Conservation (phyloP, 2,888 invertebrate genomes). For the Drosophila histrio region DNA sequence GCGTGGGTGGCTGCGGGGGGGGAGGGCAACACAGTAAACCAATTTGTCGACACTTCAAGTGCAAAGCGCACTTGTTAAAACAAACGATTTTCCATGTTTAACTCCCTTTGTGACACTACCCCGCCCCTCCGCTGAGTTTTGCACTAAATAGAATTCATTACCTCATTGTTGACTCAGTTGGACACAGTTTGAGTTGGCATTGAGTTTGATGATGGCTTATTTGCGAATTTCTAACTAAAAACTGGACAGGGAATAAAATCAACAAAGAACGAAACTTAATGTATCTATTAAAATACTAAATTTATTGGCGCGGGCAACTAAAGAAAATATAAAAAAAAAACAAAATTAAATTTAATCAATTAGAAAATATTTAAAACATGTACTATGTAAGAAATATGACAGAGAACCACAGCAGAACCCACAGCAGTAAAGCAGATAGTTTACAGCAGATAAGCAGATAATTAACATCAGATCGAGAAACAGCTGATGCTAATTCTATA, state of each 20-base stretch:
- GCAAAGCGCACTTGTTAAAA: conserved; percentile 67
- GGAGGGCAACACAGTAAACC: conserved; percentile 15
- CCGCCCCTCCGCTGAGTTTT: conserved; percentile 13
- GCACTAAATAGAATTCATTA: conserved; percentile 48
- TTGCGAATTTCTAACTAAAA: conserved; percentile 38
- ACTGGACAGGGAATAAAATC: conserved; percentile 1
- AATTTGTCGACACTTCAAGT: conserved; percentile 56
- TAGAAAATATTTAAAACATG: no score
- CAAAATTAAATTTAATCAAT: no score
- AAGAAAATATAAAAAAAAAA: no score
- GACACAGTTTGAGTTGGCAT: conserved; percentile 15
- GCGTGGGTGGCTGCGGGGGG: not conserved
- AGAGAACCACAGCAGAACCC: no score
- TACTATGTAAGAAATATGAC: no score
- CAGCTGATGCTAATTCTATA: no score
- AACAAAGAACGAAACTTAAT: not conserved
- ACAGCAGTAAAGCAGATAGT: no score
- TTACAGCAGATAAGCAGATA: no score
- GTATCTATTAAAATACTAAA: no score
- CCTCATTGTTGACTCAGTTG: conserved; percentile 71
- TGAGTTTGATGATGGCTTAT: conserved; percentile 23
- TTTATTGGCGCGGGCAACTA: no score
- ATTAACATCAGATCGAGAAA: no score
- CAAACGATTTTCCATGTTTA: conserved; percentile 70
- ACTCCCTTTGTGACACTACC: not conserved